phyloP scores from a whole-genome alignment of 2,797 vertebrate genomes.

The Odontamblyopus lacepedii region DNA sequence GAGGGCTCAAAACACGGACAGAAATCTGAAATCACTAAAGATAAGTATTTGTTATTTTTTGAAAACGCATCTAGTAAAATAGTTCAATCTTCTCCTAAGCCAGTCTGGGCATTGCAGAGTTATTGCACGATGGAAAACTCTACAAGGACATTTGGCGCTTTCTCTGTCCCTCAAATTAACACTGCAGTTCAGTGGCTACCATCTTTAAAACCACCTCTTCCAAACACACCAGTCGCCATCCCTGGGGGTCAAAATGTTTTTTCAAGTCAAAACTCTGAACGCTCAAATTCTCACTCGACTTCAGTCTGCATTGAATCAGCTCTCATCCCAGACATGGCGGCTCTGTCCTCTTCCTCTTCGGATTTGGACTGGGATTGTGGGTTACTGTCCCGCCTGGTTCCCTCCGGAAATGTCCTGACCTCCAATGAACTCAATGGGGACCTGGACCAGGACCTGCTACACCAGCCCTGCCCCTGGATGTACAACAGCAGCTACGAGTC shows the following conservation, averaged over 20 bases:
- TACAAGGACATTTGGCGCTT: constrained; percentile 11
- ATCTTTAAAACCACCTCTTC: constrained; percentile 24
- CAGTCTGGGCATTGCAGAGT: background rate
- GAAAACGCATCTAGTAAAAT: constrained; percentile 1
- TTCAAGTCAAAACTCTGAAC: constrained; percentile 43
- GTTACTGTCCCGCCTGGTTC: constrained; percentile 57
- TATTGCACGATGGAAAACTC: constrained; percentile 15
- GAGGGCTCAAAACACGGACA: background rate
- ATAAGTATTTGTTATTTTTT: constrained; percentile 11
- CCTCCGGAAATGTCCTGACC: background rate
- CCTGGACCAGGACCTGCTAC: constrained; percentile 69
- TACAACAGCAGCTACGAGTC: constrained; percentile 70
- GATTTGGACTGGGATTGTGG: constrained; percentile 73
- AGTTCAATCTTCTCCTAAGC: background rate
- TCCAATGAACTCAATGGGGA: constrained; percentile 12
- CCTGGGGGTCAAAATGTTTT: background rate
- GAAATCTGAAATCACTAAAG: constrained; percentile 5
- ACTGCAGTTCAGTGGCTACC: constrained; percentile 4
- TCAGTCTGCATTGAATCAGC: constrained; percentile 65
- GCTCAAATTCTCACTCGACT: constrained; percentile 49
- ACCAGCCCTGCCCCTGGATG: constrained; percentile 59
- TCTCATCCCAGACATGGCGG: constrained; percentile 44
- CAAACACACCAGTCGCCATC: background rate
- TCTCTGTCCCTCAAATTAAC: constrained; percentile 21
- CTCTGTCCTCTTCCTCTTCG: constrained; percentile 53